Conservation (phyloP, 2,888 invertebrate species). For the Cosmorhoe ocellata region DNA sequence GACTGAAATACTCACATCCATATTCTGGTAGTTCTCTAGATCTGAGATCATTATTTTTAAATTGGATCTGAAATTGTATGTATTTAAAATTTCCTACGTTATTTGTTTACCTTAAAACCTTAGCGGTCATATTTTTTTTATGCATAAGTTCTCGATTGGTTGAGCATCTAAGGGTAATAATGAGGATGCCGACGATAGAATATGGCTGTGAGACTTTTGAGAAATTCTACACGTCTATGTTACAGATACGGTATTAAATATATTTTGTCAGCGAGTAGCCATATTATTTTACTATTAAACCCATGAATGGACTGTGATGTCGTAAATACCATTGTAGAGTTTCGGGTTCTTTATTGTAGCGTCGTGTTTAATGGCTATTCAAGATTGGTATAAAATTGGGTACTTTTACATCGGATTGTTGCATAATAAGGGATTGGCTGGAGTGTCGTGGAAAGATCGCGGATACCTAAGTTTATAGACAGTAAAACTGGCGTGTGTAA, state of each 20-base stretch:
- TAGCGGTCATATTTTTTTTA: no score
- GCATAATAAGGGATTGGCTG: constrained; percentile 46
- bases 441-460: constrained; percentile 51
- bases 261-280: constrained; percentile 55
- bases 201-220: constrained; percentile 49
- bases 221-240: constrained; percentile 77
- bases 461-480: constrained; percentile 74
- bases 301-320: constrained; percentile 62
- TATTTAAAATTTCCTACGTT: no score
- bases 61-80: no score
- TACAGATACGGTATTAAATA: constrained; percentile 49
- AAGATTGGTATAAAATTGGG: constrained; percentile 45
- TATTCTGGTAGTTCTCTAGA: background rate
- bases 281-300: constrained; percentile 67
- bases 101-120: no score
- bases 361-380: constrained; percentile 49
- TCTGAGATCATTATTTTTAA: no score
- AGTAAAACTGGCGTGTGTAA: constrained; percentile 70
- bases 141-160: no score
- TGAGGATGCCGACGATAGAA: background rate
- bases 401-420: constrained; percentile 39
- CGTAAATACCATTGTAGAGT: constrained; percentile 64
- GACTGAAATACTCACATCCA: constrained; percentile 52
- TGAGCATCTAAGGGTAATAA: no score
- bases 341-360: constrained; percentile 60